Base-by-base conservation (phyloP, 2,113 vertebrate genomes). In the Onychorhynchus coronatus region DNA sequence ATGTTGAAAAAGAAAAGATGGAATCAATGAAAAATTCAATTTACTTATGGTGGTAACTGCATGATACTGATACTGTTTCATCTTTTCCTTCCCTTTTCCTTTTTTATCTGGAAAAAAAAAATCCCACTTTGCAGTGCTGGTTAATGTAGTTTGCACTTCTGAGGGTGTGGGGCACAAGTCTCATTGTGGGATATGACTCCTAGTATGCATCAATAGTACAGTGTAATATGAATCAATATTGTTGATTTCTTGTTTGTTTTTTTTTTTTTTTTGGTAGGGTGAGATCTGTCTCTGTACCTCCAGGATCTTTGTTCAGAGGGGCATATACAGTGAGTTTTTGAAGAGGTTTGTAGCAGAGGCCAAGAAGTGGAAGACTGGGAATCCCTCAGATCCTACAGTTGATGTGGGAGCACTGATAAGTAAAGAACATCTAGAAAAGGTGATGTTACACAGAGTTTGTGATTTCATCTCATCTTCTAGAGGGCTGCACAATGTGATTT, bases 231-330 rank as follows among this genome's bases (percentile, higher is more conserved):
- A 83, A 44, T 8, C 35, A 39, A 17, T 67, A 59, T 28, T 55
- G 4, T 33, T 71, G 39, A 8, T 61, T 44, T 86, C 23, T 75
- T 77, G 41, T n/a, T 86, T 74, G 1, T 66, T 89, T 71, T 3
- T 78, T 71, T 3, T 78, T 82, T 67, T 13, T 50, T 71, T 53
- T 59, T 19, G 44, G 9, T 87, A 99, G 99, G 99, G 99, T 62
- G 99, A 99, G 94, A 98, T 99, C 96, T 99, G 99, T 89, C 98
- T 99, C 70, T 99, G 99, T 76, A 99, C 99, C 95, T 99, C 99
- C 94, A 99, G 99, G 94, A 99, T 99, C 93, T 99, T 99, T 93
- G 99, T 99, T 44, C 99, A 99, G 95, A 98, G 96, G 74, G 98
- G 97, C 52, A 98, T 99, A 97, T 99, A 99, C 93, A 82, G 62